Conservation (phyloP, 2,888 invertebrate genomes). For the Thereva nobilitata region DNA sequence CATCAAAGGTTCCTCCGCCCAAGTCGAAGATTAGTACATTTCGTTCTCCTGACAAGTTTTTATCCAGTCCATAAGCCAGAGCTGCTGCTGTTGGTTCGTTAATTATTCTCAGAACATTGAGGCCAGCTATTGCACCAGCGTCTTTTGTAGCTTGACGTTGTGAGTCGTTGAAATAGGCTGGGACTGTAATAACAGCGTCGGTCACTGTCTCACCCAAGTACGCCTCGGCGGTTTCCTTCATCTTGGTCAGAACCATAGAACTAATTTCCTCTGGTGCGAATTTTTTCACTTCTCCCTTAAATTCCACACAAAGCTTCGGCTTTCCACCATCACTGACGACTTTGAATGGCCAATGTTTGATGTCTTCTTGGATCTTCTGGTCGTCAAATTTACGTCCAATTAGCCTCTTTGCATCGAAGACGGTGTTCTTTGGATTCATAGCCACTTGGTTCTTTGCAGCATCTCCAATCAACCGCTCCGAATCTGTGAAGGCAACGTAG, state of each 20-base stretch:
- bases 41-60: constrained; percentile 78
- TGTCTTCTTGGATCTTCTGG: constrained; percentile 86
- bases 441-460: constrained; percentile 84
- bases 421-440: constrained; percentile 87
- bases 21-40: constrained; percentile 71
- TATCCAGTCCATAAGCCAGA: constrained; percentile 88
- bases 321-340: constrained; percentile 79
- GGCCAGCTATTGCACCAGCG: constrained; percentile 87
- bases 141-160: constrained; percentile 92
- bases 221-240: constrained; percentile 91
- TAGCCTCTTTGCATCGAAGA: constrained; percentile 92
- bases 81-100: constrained; percentile 93
- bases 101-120: constrained; percentile 89
- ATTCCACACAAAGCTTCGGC: constrained; percentile 80
- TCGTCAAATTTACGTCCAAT: constrained; percentile 92
- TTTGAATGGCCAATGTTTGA: constrained; percentile 94
- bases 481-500: constrained; percentile 80
- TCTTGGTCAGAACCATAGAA: constrained; percentile 90
- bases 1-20: constrained; percentile 90
- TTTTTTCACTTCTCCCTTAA: constrained; percentile 85
- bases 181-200: constrained; percentile 89
- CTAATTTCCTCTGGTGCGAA: constrained; percentile 92
- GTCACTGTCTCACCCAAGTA: constrained; percentile 82
- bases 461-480: constrained; percentile 81
- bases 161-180: constrained; percentile 89